Conservation (phyloP, 2,797 vertebrate species). For the Falco concolor region DNA sequence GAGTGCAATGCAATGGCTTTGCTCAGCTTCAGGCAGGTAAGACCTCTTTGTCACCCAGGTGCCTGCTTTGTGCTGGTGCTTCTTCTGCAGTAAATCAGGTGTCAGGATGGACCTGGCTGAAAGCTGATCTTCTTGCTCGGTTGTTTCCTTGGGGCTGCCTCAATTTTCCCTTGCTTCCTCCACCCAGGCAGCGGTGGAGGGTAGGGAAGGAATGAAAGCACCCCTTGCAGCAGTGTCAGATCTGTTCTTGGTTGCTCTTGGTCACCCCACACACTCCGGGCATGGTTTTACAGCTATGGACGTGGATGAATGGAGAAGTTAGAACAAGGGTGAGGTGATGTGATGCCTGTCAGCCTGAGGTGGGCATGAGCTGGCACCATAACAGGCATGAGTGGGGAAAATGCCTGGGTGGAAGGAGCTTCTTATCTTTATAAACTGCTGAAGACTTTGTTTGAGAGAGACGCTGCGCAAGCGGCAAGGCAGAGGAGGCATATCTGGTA, state of each 20-base stretch:
- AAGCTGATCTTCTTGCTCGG: neutral
- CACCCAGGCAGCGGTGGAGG: no score
- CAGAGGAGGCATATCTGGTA: neutral
- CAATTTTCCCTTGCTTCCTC: neutral
- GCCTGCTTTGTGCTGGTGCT: accelerated
- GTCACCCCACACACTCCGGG: accelerated
- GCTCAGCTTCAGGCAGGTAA: neutral
- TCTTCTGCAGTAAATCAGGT: neutral
- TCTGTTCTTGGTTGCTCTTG: neutral
- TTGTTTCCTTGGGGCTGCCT: neutral
- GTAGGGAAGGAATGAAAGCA: neutral
- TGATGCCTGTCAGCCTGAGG: neutral
- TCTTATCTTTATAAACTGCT: neutral
- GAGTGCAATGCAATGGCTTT: neutral
- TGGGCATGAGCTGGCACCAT: neutral
- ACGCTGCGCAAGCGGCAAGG: accelerated
- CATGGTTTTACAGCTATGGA: neutral
- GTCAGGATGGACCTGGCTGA: accelerated
- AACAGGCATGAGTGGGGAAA: neutral
- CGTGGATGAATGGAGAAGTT: neutral
- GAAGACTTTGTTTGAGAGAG: neutral
- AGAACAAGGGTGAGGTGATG: neutral
- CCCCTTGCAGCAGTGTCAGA: neutral
- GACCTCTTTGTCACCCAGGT: neutral
- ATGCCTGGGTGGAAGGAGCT: neutral